A percentile compares a stretch with the other conserved stretches of the same genome.
phyloP scores from a whole-genome alignment of 2,113 vertebrate genomes.

The Clarias macrocephalus region DNA sequence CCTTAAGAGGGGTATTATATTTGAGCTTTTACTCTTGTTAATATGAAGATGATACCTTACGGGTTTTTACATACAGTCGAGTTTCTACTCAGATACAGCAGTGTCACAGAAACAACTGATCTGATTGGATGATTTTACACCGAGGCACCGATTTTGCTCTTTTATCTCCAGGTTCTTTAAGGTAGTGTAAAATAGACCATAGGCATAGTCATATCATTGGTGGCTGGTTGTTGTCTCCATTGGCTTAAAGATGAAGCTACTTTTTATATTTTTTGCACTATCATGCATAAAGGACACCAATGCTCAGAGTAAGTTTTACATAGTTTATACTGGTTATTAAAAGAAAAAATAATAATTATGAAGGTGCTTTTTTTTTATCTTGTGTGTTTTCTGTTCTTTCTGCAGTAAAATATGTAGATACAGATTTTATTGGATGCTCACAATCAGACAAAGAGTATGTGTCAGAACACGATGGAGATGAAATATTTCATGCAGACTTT shows the following conservation, averaged over 20 bases:
- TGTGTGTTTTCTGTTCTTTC: not conserved
- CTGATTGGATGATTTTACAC: constrained; percentile 6
- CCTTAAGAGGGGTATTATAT: too few relatives aligned
- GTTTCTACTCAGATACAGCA: not conserved
- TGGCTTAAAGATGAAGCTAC: not conserved
- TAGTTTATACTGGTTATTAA: too few relatives aligned
- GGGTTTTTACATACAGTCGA: too few relatives aligned
- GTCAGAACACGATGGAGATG: not conserved
- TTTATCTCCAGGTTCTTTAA: not conserved
- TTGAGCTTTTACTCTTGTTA: too few relatives aligned
- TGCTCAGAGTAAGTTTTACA: not conserved
- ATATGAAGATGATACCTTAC: too few relatives aligned
- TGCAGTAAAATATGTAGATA: not conserved
- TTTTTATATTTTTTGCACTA: not conserved
- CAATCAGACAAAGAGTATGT: not conserved
- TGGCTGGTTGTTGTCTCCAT: not conserved
- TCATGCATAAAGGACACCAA: not conserved
- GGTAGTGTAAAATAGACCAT: not conserved
- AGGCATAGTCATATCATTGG: not conserved
- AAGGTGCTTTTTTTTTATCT: too few relatives aligned
- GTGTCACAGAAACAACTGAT: not conserved
- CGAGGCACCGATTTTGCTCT: not conserved
- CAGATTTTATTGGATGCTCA: not conserved
- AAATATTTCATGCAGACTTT: not conserved
- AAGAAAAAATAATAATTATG: too few relatives aligned